Base-by-base conservation (phyloP, 2,113 vertebrate genomes). In the Neodontobutis hainanensis region DNA sequence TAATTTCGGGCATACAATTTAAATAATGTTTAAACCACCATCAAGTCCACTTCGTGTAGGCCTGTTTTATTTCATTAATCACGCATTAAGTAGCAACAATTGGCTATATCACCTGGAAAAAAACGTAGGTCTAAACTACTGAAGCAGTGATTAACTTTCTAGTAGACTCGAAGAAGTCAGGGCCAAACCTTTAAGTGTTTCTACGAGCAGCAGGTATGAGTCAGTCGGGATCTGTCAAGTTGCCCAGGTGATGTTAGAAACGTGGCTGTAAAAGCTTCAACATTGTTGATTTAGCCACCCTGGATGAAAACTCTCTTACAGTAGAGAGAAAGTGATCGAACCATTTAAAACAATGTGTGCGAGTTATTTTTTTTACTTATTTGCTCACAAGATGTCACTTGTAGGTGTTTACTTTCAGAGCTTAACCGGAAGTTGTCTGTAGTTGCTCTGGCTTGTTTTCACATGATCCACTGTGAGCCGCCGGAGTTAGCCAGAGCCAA, bases 371-470 rank as follows among this genome's bases (percentile, higher is more conserved):
- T 66, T 53, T 11, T 5, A 32, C 32, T 35, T 2, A 3, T 38
- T 27, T 38, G 11, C 3, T 44, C 0, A 6, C 11, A 5, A 45
- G 57, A 35, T 5, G 2, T 32, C 0, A n/a, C n/a, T 27, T 2
- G 7, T 4, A 0, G 0, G 0, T 0, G 5, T 80, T 80, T 70
- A 86, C 10, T 80, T 67, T 87, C 77, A 83, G 83, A 57, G 14
- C 0, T 0, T 0, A 4, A 0, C 40, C 71, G 62, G 80, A 87
- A 71, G 59, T 71, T 0, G 0, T 0, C 0, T 16, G 6, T 8
- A 43, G 9, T 14, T 0, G 0, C 0, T 2, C 32, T 38, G 73
- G 4, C 60, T 84, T 80, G 43, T 62, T 48, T 11, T 47, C 34
- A 48, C 14, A 36, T 61, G 65, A 57, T 15, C 44, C 11, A n/a